These are phyloP conservation scores for Caenorhabditis virilis DNA, from an alignment of 2,888 invertebrate genomes.

Conservation along the genomic window DNA sequence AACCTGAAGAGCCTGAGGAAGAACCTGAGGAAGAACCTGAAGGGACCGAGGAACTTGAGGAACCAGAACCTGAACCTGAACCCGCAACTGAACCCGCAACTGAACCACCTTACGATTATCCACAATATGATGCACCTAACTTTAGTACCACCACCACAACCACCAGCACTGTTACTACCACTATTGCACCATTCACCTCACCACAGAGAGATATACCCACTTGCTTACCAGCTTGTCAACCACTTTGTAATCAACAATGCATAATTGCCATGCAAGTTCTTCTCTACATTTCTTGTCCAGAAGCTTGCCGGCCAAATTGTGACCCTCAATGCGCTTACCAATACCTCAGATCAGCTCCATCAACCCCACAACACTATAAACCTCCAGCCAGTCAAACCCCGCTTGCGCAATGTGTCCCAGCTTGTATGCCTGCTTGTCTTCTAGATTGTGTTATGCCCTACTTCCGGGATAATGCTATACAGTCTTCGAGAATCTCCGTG, in stretches of 20 bases:
- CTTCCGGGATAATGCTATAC: slow-evolving; percentile 19
- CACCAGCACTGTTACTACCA: slow-evolving; percentile 6
- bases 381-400: slow-evolving; percentile 3
- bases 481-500: slow-evolving; percentile 15
- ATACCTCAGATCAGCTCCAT: slow-evolving; percentile 6
- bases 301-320: slow-evolving; percentile 29
- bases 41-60: background rate
- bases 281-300: slow-evolving; percentile 26
- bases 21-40: background rate
- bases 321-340: slow-evolving; percentile 26
- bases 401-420: slow-evolving; percentile 16
- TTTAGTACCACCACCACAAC: slow-evolving; percentile 9
- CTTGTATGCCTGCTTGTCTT: slow-evolving; percentile 33
- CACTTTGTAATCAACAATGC: slow-evolving; percentile 23
- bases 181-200: background rate
- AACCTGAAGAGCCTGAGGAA: slow-evolving; percentile 3
- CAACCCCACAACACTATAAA: slow-evolving; percentile 16
- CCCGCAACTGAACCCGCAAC: background rate
- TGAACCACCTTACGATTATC: slow-evolving; percentile 20
- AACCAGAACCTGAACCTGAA: background rate
- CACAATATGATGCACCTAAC: slow-evolving; percentile 32
- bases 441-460: slow-evolving; percentile 26
- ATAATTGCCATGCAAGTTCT: slow-evolving; percentile 26
- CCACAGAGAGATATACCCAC: slow-evolving; percentile 3
- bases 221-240: slow-evolving; percentile 24